Percentiles rank a stretch among this genome's conserved stretches.
Evolutionary conservation across 2,113 vertebrate genomes (phyloP).

Genomic region (Trochalopteron elliotii): DNA sequence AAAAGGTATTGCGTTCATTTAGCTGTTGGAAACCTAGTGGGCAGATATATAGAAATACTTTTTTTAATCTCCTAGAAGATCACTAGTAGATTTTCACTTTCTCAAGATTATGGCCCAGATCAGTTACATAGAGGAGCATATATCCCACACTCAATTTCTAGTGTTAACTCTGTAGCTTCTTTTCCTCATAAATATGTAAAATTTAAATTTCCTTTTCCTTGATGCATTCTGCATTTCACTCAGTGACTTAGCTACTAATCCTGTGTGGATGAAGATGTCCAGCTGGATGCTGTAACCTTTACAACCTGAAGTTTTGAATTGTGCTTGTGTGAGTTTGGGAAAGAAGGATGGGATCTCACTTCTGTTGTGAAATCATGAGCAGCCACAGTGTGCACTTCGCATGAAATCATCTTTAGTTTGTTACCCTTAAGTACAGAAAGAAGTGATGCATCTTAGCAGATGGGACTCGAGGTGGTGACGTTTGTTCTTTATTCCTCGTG

Average conservation of each 20-base stretch:
- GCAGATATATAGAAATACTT: not conserved
- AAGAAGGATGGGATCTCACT: not conserved
- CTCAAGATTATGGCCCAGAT: not conserved
- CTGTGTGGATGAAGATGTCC: not conserved
- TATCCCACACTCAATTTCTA: not conserved
- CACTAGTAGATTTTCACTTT: not conserved
- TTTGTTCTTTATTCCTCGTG: not conserved
- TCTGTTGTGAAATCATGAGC: not conserved
- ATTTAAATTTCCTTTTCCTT: not conserved
- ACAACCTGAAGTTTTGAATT: not conserved
- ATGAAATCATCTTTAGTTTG: not conserved
- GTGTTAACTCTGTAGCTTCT: not conserved
- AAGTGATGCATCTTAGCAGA: not conserved
- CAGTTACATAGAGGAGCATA: not conserved
- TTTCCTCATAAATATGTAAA: not conserved
- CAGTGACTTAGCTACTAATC: not conserved
- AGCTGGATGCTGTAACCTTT: not conserved
- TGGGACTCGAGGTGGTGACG: not conserved
- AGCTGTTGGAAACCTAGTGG: not conserved
- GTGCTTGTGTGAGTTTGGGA: not conserved
- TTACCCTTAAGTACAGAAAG: not conserved
- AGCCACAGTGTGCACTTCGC: accelerated
- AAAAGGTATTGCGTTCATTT: not conserved
- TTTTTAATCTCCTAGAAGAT: not conserved
- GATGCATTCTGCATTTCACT: not conserved